phyloP scores from a whole-genome alignment of 2,888 invertebrate species.

The Eupithecia dodoneata region DNA sequence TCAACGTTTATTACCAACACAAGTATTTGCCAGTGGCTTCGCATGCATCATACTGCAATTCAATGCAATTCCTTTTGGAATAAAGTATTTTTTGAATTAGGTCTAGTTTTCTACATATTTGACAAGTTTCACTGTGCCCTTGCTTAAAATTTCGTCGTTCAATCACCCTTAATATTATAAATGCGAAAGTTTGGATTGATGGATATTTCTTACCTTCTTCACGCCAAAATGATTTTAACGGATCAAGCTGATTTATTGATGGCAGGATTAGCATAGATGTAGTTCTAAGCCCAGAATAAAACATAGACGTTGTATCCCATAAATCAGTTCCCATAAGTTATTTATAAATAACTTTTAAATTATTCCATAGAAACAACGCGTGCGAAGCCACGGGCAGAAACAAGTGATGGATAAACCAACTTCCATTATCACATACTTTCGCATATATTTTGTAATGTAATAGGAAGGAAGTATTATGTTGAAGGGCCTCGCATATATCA shows the following conservation, averaged over 20 bases:
- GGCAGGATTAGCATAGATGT: no score
- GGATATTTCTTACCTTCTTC: no score
- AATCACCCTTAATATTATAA: background rate
- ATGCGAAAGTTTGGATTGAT: no score
- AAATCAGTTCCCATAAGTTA: no score
- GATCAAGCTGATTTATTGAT: no score
- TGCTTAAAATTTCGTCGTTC: background rate
- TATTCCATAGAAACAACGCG: no score
- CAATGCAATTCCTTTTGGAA: background rate
- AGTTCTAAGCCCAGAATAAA: no score
- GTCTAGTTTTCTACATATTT: background rate
- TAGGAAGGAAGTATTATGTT: conserved; percentile 44
- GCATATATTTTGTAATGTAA: background rate
- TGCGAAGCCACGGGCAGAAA: no score
- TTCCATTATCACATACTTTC: background rate
- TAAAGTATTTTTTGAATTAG: background rate
- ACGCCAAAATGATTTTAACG: no score
- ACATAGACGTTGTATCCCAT: no score
- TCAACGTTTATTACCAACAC: conserved; percentile 52
- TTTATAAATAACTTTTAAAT: no score
- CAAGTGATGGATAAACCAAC: background rate
- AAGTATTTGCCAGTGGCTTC: background rate
- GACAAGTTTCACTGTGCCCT: background rate
- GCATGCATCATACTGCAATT: background rate
- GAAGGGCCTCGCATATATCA: conserved; percentile 46